phyloP scores from a whole-genome alignment of 2,797 vertebrate species.

The Mastacembelus armatus region DNA sequence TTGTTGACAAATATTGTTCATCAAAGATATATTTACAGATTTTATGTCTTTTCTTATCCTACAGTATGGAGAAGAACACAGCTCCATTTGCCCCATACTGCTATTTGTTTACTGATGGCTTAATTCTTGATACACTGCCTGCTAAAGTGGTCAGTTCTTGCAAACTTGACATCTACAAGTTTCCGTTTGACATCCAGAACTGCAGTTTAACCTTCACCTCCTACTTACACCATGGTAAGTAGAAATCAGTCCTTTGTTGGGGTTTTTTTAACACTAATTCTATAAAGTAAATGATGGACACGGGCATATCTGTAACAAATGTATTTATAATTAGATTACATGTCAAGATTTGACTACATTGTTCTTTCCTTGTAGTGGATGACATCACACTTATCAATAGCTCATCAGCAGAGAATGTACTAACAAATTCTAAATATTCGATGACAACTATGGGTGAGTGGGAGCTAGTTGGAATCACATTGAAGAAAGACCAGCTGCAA shows the following conservation, averaged over 20 bases:
- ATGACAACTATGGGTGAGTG: slow-evolving; percentile 79
- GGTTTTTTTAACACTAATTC: not conserved
- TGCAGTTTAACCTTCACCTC: slow-evolving; percentile 74
- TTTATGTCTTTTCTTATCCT: not conserved
- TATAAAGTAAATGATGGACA: not conserved
- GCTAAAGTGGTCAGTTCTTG: slow-evolving; percentile 78
- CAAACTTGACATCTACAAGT: slow-evolving; percentile 75
- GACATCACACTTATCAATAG: slow-evolving; percentile 38
- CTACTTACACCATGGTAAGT: slow-evolving; percentile 54
- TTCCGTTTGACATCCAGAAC: slow-evolving; percentile 83
- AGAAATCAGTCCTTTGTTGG: not conserved
- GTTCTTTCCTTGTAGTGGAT: slow-evolving; percentile 48
- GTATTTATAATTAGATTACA: not conserved
- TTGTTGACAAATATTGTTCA: no score
- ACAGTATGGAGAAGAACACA: slow-evolving; percentile 77
- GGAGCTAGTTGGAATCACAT: slow-evolving; percentile 69
- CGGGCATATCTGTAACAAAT: not conserved
- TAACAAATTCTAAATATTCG: slow-evolving; percentile 36
- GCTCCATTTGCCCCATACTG: slow-evolving; percentile 71
- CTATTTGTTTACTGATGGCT: slow-evolving; percentile 67
- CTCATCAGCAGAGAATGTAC: slow-evolving; percentile 19
- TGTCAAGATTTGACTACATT: not conserved
- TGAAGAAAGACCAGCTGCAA: not conserved
- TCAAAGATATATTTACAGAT: no score
- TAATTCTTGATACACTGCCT: slow-evolving; percentile 65